A percentile compares a stretch with the other conserved stretches of the same genome.
These are phyloP conservation scores for Silurus glanis DNA, from an alignment of 2,113 vertebrate species.

Conservation along the genomic window DNA sequence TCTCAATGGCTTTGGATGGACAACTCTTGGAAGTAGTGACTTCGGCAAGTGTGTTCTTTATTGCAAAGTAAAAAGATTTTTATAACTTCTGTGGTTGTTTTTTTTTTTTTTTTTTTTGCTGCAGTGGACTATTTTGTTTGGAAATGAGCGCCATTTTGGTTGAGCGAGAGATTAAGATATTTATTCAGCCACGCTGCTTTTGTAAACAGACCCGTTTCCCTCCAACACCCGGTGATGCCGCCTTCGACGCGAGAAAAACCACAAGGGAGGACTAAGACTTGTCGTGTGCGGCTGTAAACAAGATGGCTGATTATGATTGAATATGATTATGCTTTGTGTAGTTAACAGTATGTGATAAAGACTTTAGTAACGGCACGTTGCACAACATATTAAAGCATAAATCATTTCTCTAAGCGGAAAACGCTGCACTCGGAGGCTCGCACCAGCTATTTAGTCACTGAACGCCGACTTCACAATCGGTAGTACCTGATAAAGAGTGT, in stretches of 20 bases:
- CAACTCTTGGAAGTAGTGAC: no score
- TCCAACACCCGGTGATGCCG: not conserved
- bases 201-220: not conserved
- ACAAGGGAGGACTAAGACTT: constrained; percentile 4
- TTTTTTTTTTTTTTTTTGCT: not conserved
- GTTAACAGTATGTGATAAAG: constrained; percentile 18
- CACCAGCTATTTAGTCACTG: not conserved
- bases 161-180: not conserved
- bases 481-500: constrained; percentile 1
- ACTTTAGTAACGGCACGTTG: constrained; percentile 2
- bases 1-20: no score
- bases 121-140: not conserved
- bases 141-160: constrained; percentile 3
- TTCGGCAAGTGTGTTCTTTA: no score
- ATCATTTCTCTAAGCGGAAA: not conserved
- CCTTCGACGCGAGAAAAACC: constrained; percentile 1
- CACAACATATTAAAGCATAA: constrained; percentile 21
- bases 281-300: constrained; percentile 38
- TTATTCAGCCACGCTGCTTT: not conserved
- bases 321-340: constrained; percentile 1
- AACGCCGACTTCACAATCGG: not conserved
- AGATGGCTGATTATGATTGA: not conserved
- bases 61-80: no score
- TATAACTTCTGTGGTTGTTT: not conserved
- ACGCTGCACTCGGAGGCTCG: not conserved